These are phyloP conservation scores for Bombus waltoni DNA, from an alignment of 1,140 invertebrate species.

Conservation along the genomic window DNA sequence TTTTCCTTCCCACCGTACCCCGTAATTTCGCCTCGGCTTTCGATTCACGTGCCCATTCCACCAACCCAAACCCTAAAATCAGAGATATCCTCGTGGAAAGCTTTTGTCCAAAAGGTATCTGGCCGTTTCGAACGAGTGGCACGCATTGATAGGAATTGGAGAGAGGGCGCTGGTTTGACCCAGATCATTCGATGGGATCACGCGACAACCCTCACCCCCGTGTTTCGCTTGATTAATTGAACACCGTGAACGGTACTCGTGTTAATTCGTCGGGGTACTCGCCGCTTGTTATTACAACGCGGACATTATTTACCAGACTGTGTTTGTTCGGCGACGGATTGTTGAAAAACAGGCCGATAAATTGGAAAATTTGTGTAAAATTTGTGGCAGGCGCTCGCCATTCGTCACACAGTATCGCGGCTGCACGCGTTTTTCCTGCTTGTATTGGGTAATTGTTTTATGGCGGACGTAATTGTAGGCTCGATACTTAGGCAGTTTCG, in stretches of 20 bases:
- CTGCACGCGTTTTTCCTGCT: not conserved
- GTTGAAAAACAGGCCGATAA: slow-evolving; percentile 15
- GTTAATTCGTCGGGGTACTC: slow-evolving; percentile 26
- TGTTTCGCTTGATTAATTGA: slow-evolving; percentile 31
- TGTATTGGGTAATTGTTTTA: slow-evolving; percentile 9
- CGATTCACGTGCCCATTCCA: not conserved
- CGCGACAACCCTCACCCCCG: not conserved
- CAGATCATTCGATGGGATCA: slow-evolving; percentile 12
- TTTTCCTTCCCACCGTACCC: not conserved
- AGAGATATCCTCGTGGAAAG: not conserved
- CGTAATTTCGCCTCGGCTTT: slow-evolving; percentile 30
- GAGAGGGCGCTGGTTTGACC: not conserved
- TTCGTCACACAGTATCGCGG: not conserved
- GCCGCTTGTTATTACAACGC: slow-evolving; percentile 15
- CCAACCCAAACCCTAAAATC: not conserved
- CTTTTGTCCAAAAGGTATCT: not conserved
- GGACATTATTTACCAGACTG: not conserved
- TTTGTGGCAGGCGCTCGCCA: not conserved
- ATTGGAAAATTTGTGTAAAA: slow-evolving; percentile 22
- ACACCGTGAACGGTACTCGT: slow-evolving; percentile 3
- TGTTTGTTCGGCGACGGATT: not conserved
- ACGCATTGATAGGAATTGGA: not conserved
- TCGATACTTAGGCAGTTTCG: not conserved
- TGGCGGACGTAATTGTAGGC: not conserved
- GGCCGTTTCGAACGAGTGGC: not conserved